Conservation (phyloP, 1,140 invertebrate species). For the Trialeurodes vaporariorum region DNA sequence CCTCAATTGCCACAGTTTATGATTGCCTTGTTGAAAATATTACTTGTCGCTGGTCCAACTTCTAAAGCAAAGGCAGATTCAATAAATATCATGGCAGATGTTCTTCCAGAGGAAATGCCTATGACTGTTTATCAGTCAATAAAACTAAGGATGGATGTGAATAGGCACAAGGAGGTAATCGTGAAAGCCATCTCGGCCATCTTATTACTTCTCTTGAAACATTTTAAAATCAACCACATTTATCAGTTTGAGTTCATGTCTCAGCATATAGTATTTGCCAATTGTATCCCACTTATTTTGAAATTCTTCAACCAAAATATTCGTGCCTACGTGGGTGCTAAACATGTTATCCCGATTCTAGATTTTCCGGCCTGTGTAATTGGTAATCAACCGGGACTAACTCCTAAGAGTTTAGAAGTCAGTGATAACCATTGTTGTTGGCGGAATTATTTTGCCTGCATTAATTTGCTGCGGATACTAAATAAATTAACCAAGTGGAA, state of each 20-base stretch:
- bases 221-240: constrained; percentile 98
- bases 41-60: constrained; percentile 92
- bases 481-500: constrained; percentile 99
- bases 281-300: constrained; percentile 94
- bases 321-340: constrained; percentile 84
- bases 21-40: constrained; percentile 93
- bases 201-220: constrained; percentile 84
- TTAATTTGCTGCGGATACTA: constrained; percentile 90
- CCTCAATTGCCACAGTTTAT: constrained; percentile 92
- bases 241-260: constrained; percentile 99
- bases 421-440: constrained; percentile 84
- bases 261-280: constrained; percentile 97
- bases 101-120: constrained; percentile 93
- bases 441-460: constrained; percentile 97
- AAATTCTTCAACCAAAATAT: constrained; percentile 99
- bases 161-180: constrained; percentile 97
- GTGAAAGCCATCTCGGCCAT: constrained; percentile 96
- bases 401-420: constrained; percentile 83
- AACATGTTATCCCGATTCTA: constrained; percentile 86
- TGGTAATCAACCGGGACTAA: constrained; percentile 89
- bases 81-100: constrained; percentile 96
- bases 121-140: constrained; percentile 94
- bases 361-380: constrained; percentile 95
- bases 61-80: constrained; percentile 97
- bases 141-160: constrained; percentile 93